A percentile compares a stretch with the other conserved stretches of the same genome.
Conservation (phyloP, 2,888 invertebrate genomes). For the Cantharis lateralis region DNA sequence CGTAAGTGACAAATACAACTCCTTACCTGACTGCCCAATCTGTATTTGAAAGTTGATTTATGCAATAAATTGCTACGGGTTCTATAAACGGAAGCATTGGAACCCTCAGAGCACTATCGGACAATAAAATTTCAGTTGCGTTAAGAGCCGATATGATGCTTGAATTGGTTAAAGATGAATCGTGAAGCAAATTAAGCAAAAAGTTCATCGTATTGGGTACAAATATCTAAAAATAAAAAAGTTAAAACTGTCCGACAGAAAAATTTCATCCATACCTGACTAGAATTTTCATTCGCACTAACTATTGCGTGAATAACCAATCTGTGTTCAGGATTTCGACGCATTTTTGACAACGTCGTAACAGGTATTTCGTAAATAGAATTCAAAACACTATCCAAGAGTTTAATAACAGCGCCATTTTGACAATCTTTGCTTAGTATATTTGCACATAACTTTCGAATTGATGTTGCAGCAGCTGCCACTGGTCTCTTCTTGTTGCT, state of each 20-base stretch:
- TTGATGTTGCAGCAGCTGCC: background rate
- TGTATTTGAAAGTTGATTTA: conserved; percentile 11
- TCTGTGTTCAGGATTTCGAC: conserved; percentile 20
- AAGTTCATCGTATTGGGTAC: conserved; percentile 9
- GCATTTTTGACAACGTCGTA: conserved; percentile 9
- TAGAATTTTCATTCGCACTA: background rate
- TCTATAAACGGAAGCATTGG: conserved; percentile 4
- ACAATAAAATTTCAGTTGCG: conserved; percentile 12
- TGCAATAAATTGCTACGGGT: conserved; percentile 2
- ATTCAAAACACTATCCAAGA: conserved; percentile 10
- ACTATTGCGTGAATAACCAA: conserved; percentile 19
- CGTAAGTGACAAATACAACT: background rate
- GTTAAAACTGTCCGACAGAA: background rate
- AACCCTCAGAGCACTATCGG: conserved; percentile 1
- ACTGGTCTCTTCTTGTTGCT: conserved; percentile 7
- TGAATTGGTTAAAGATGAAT: background rate
- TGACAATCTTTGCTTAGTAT: background rate
- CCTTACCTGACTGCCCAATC: conserved; percentile 20
- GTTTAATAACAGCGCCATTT: conserved; percentile 2
- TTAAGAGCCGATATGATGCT: conserved; percentile 9
- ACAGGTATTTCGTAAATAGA: conserved; percentile 12
- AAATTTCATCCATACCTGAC: background rate
- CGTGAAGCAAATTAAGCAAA: conserved; percentile 5
- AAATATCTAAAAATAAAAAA: conserved; percentile 7
- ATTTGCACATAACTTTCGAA: conserved; percentile 1